Evolutionary conservation across 2,113 vertebrate genomes (phyloP).

Genomic region (Epinephelus lanceolatus): DNA sequence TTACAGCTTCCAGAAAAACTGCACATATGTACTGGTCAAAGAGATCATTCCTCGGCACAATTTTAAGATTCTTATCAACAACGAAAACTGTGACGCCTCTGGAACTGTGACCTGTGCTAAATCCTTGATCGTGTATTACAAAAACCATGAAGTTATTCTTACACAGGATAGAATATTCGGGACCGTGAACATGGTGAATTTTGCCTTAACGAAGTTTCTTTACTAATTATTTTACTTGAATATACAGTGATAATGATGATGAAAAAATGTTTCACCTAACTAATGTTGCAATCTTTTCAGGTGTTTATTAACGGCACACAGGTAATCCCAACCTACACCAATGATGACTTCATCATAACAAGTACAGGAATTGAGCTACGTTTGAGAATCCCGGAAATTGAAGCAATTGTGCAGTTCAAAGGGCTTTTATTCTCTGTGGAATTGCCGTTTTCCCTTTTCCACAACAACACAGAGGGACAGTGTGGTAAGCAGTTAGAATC

Average conservation of each 20-base stretch:
- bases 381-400: slow-evolving; percentile 84
- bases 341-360: slow-evolving; percentile 84
- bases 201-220: not conserved
- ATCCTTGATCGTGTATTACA: slow-evolving; percentile 89
- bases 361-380: slow-evolving; percentile 84
- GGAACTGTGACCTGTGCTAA: slow-evolving; percentile 87
- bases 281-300: slow-evolving; percentile 73
- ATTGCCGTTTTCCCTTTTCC: slow-evolving; percentile 88
- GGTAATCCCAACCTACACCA: slow-evolving; percentile 82
- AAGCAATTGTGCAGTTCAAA: slow-evolving; percentile 85
- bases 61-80: slow-evolving; percentile 88
- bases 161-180: slow-evolving; percentile 65
- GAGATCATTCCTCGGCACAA: slow-evolving; percentile 88
- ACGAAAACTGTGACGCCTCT: slow-evolving; percentile 85
- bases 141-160: slow-evolving; percentile 82
- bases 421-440: slow-evolving; percentile 86
- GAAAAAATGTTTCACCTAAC: not conserved
- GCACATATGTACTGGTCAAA: slow-evolving; percentile 91
- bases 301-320: slow-evolving; percentile 82
- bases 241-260: not conserved
- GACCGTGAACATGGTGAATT: slow-evolving; percentile 64
- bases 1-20: slow-evolving; percentile 93
- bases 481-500: slow-evolving; percentile 88
- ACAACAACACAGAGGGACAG: slow-evolving; percentile 93
- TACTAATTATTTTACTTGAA: not conserved